Evolutionary conservation across 1,140 invertebrate genomes (phyloP).

Genomic region (Fragariocoptes setiger): DNA sequence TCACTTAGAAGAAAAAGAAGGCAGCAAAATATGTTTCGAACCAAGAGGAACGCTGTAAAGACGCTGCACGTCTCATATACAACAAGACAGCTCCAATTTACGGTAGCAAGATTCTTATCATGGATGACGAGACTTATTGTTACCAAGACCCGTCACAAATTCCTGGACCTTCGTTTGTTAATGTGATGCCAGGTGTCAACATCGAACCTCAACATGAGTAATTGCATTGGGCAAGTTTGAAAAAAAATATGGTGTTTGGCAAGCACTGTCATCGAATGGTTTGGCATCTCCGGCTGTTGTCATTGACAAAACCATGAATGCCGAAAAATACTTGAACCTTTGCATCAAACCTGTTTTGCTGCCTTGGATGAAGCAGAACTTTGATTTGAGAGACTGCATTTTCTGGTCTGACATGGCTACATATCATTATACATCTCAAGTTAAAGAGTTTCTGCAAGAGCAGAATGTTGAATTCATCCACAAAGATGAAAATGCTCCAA

Average conservation of each 20-base stretch:
- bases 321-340: neutral
- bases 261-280: neutral
- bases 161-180: neutral
- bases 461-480: neutral
- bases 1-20: neutral
- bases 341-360: slow-evolving; percentile 2
- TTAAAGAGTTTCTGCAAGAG: neutral
- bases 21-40: neutral
- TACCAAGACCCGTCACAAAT: neutral
- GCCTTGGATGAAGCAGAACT: slow-evolving; percentile 1
- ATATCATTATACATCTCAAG: neutral
- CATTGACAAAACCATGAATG: neutral
- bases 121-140: neutral
- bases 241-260: neutral
- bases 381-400: slow-evolving; percentile 1
- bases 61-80: neutral
- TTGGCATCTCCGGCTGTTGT: neutral
- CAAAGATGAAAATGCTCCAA: neutral
- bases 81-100: neutral
- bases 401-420: slow-evolving; percentile 4
- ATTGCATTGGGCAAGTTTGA: neutral
- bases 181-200: neutral
- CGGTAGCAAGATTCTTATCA: neutral
- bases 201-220: neutral
- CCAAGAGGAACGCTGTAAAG: neutral